Evolutionary conservation across 2,888 invertebrate genomes (phyloP).

Genomic region (Sialis lutaria): DNA sequence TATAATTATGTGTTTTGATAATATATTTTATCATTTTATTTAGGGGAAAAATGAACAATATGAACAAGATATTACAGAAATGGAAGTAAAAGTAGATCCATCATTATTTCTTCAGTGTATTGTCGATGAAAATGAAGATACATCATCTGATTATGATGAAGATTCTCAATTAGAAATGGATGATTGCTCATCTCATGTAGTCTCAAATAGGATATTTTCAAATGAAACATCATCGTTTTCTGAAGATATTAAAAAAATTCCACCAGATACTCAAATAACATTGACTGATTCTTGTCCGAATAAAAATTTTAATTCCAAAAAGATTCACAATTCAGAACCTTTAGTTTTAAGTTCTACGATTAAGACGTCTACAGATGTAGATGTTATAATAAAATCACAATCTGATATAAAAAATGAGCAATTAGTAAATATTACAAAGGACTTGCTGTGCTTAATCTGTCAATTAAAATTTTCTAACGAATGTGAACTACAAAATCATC

Average conservation of each 20-base stretch:
- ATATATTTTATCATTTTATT: conserved; percentile 1
- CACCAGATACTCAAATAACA: too few species aligned
- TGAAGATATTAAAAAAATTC: too few species aligned
- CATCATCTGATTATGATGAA: conserved; percentile 16
- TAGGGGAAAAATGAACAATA: conserved; percentile 3
- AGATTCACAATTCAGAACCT: neutral
- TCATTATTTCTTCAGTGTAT: conserved; percentile 45
- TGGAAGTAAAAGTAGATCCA: conserved; percentile 53
- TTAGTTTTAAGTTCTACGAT: neutral
- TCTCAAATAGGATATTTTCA: too few species aligned
- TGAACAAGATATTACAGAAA: conserved; percentile 28
- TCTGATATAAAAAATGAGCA: too few species aligned
- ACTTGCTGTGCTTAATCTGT: conserved; percentile 31
- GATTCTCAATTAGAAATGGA: neutral
- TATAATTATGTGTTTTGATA: neutral
- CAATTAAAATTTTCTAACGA: conserved; percentile 36
- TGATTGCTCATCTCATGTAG: neutral
- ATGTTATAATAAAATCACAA: too few species aligned
- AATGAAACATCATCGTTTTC: too few species aligned
- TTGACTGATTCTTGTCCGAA: too few species aligned
- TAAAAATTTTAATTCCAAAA: neutral
- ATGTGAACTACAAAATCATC: conserved; percentile 39
- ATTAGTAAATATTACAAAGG: too few species aligned
- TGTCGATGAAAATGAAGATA: conserved; percentile 26
- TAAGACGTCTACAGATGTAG: neutral